Conservation (phyloP, 2,113 vertebrate genomes). For the Leptocoma aspasia region DNA sequence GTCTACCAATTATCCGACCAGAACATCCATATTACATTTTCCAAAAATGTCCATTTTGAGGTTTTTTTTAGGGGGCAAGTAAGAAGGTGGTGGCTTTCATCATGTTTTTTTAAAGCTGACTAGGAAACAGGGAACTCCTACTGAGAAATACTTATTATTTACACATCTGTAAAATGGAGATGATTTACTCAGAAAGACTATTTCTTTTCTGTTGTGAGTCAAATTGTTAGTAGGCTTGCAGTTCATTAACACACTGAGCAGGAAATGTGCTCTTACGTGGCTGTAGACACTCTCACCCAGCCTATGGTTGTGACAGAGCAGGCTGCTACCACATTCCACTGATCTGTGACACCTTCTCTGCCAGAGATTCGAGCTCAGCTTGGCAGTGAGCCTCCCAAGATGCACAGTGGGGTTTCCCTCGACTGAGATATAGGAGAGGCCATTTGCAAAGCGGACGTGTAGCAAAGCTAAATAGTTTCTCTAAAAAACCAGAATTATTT, state of each 20-base stretch:
- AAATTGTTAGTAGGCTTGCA: neutral
- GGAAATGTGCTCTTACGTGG: neutral
- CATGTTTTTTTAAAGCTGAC: neutral
- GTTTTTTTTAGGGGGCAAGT: neutral
- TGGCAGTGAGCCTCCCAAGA: neutral
- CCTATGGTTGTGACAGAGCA: neutral
- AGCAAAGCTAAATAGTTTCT: neutral
- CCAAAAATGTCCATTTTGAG: neutral
- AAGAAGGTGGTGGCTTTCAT: neutral
- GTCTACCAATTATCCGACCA: neutral
- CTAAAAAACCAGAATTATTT: neutral
- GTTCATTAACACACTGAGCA: neutral
- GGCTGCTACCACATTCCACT: neutral
- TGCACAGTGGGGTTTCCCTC: neutral
- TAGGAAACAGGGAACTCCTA: neutral
- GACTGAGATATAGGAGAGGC: neutral
- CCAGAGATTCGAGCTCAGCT: neutral
- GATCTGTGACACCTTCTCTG: neutral
- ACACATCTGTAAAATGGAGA: neutral
- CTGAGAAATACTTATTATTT: neutral
- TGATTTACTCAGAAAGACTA: neutral
- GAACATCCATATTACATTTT: neutral
- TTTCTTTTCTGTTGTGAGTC: neutral
- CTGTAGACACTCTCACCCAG: neutral
- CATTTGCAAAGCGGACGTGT: neutral